Conservation (phyloP, 2,113 vertebrate genomes). For the Tachysurus fulvidraco region DNA sequence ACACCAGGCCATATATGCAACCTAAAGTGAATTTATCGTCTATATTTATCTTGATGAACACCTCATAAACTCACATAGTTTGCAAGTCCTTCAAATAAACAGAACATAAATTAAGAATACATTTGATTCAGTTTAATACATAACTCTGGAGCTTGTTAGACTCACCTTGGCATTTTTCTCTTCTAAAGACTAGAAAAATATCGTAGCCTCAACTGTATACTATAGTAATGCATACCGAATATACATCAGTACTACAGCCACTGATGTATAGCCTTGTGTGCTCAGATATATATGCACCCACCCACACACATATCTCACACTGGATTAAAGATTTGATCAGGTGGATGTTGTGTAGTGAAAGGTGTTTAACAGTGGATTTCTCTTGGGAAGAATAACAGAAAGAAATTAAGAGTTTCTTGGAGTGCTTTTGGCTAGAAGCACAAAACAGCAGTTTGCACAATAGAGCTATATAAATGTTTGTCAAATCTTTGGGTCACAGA, state of each 20-base stretch:
- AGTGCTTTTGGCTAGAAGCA: background rate
- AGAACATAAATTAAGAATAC: conserved; percentile 4
- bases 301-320: conserved; percentile 15
- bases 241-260: conserved; percentile 5
- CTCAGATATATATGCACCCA: conserved; percentile 3
- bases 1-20: too few species aligned
- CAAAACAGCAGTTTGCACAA: background rate
- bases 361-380: conserved; percentile 14
- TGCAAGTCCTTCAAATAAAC: background rate
- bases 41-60: background rate
- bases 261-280: conserved; percentile 8
- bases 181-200: too few species aligned
- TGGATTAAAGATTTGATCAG: conserved; percentile 34
- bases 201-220: conserved; percentile 26
- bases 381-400: conserved; percentile 13
- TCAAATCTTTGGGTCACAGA: background rate
- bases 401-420: conserved; percentile 7
- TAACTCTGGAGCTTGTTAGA: background rate
- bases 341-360: background rate
- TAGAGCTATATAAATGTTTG: background rate
- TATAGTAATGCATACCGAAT: conserved; percentile 19
- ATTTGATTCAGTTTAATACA: background rate
- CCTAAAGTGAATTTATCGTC: background rate
- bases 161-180: conserved; percentile 31
- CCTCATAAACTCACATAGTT: background rate